Base-by-base conservation (phyloP, 2,113 vertebrate genomes). In the Channa maculata region DNA sequence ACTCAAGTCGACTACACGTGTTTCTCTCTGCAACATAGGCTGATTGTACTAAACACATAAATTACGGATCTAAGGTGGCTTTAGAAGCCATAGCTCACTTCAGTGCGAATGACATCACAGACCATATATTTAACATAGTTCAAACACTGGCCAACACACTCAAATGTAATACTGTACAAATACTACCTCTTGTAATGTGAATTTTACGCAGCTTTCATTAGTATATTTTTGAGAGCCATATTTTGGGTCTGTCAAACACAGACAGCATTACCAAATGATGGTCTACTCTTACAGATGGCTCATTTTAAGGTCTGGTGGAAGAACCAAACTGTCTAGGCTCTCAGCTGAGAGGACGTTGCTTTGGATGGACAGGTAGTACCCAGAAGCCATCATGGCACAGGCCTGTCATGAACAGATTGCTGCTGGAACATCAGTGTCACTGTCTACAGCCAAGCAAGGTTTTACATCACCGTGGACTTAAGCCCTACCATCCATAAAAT, bases 31-130 rank as follows among this genome's bases (percentile, higher is more conserved):
- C 58, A 82, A 82, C 82, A 82, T 74, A 80, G 72, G 84, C 68
- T 50, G 74, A 82, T 77, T 75, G 54, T 80, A 49, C 68, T 61
- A 80, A 83, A 75, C 67, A 86, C 59, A 83, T 87, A 85, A 90
- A 91, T 87, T 78, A 70, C 46, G 8, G 39, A 80, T 77, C 75
- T 61, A 75, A 79, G 50, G 53, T 69, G 77, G 49, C 50, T 79
- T 85, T 88, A 59, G 84, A 82, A 81, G 80, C 78, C 59, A 65
- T 84, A 85, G 54, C 74, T 85, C 6, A 15, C 77, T 79, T 89
- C 46, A 85, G 71, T 14, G 48, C 68, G 62, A 71, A 65, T 88
- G 79, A 83, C 88, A 88, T 87, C 87, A 89, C 65, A 34, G 70
- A 49, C 46, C 71, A 72, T 78, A 70, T 71, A n/a, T 89, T 87